These are phyloP conservation scores for Caenorhabditis briggsae DNA, from an alignment of 1,140 invertebrate species.

Conservation along the genomic window DNA sequence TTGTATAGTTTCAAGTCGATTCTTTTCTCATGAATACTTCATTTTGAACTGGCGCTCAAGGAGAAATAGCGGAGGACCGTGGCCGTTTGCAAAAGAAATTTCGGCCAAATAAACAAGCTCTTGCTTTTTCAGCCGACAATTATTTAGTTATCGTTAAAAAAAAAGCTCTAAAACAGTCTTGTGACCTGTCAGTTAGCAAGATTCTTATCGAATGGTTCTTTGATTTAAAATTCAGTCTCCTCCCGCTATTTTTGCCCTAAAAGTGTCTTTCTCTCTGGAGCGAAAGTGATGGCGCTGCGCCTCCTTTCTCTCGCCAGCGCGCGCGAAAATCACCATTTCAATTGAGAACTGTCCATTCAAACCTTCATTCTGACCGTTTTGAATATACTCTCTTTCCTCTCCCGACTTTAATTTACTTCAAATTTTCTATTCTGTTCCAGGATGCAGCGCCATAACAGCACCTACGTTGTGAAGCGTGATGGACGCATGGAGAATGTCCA, in stretches of 20 bases:
- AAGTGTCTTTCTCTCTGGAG: neutral
- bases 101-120: slow-evolving; percentile 3
- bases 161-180: neutral
- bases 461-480: slow-evolving; percentile 82
- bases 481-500: slow-evolving; percentile 92
- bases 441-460: slow-evolving; percentile 72
- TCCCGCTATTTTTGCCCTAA: neutral
- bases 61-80: neutral
- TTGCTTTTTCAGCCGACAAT: neutral
- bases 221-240: neutral
- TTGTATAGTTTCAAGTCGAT: neutral
- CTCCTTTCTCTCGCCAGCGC: neutral
- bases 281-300: neutral
- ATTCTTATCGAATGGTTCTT: neutral
- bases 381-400: neutral
- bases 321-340: slow-evolving; percentile 12
- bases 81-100: neutral
- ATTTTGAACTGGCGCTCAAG: slow-evolving; percentile 1
- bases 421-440: too few relatives aligned
- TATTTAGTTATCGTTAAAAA: neutral
- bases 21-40: neutral
- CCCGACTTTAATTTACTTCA: neutral
- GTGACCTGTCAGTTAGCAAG: neutral
- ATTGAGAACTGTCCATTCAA: neutral
- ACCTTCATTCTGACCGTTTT: neutral